These are phyloP conservation scores for Yponomeuta sedellus DNA, from an alignment of 2,888 invertebrate species.

Conservation along the genomic window DNA sequence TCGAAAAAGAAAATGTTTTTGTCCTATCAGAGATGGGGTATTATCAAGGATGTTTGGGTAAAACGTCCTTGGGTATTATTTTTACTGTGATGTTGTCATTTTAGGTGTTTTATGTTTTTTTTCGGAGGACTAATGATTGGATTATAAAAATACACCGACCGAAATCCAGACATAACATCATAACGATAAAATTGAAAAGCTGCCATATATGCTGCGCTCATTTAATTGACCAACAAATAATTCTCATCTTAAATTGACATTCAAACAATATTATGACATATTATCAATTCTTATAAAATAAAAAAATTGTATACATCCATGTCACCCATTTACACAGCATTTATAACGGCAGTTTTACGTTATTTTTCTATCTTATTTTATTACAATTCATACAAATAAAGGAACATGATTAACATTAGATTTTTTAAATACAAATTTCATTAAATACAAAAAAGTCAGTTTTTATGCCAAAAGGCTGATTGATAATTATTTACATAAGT, in stretches of 20 bases:
- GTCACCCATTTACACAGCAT: background rate
- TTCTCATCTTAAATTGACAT: constrained; percentile 60
- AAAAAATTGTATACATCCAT: background rate
- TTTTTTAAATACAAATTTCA: background rate
- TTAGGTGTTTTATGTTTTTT: too few species aligned
- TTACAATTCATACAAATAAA: background rate
- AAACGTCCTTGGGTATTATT: too few species aligned
- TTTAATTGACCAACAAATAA: constrained; percentile 68
- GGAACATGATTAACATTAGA: background rate
- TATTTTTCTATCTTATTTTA: background rate
- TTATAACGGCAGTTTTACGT: constrained; percentile 19
- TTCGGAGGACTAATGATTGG: too few species aligned
- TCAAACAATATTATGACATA: constrained; percentile 19
- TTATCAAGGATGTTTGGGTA: too few species aligned
- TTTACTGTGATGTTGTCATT: too few species aligned
- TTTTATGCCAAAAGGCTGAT: background rate
- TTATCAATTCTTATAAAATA: constrained; percentile 25
- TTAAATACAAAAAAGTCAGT: background rate
- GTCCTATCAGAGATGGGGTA: too few species aligned
- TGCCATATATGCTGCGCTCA: constrained; percentile 14
- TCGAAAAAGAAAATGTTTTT: too few species aligned
- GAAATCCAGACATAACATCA: too few species aligned
- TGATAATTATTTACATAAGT: background rate
- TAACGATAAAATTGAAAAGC: background rate
- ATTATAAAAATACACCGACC: too few species aligned